Evolutionary conservation across 2,797 vertebrate species (phyloP).

Genomic region (Sebastes steindachneri): DNA sequence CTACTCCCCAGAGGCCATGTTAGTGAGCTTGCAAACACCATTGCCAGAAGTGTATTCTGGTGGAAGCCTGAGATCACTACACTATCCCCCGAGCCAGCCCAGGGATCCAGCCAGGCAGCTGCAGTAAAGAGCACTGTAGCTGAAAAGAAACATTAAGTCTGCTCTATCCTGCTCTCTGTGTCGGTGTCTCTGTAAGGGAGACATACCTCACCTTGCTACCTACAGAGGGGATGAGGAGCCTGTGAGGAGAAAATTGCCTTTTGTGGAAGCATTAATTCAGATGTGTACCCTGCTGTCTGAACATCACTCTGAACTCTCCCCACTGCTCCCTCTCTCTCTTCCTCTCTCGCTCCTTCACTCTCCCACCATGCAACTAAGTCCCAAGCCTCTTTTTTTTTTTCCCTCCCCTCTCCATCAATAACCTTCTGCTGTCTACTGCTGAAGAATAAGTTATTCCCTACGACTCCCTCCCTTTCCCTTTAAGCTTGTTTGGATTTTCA

Average conservation of each 20-base stretch:
- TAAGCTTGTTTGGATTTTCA: constrained; percentile 87
- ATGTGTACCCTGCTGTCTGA: constrained; percentile 83
- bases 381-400: constrained; percentile 24
- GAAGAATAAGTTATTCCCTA: constrained; percentile 84
- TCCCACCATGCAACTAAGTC: constrained; percentile 51
- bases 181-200: constrained; percentile 66
- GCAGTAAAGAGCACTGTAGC: constrained; percentile 65
- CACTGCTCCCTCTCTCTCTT: constrained; percentile 47
- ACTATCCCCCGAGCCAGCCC: constrained; percentile 76
- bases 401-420: constrained; percentile 79
- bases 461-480: constrained; percentile 77
- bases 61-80: constrained; percentile 83
- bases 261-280: constrained; percentile 86
- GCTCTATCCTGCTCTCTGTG: constrained; percentile 45
- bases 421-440: constrained; percentile 76
- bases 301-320: constrained; percentile 80
- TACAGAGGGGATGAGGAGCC: constrained; percentile 74
- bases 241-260: constrained; percentile 83
- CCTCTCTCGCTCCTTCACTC: constrained; percentile 40
- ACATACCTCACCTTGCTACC: constrained; percentile 81
- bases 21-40: constrained; percentile 82
- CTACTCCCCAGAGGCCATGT: constrained; percentile 79
- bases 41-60: constrained; percentile 81
- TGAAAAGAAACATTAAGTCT: constrained; percentile 77
- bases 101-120: constrained; percentile 68